Percentiles rank a stretch among this genome's conserved stretches.
phyloP scores from a whole-genome alignment of 2,888 invertebrate genomes.

The Chrysomela aeneicollis region DNA sequence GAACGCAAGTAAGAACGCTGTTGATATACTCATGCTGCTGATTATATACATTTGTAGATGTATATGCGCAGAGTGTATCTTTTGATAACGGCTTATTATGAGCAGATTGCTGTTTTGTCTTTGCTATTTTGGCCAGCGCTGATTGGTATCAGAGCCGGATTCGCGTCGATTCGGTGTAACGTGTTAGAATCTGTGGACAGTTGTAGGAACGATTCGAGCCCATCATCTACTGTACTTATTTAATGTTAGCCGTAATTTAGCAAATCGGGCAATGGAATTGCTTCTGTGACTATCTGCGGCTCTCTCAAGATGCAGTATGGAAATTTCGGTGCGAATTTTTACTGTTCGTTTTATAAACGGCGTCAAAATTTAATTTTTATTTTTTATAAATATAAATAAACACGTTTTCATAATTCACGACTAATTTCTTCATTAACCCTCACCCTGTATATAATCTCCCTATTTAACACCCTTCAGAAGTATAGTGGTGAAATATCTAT shows the following conservation, averaged over 20 bases:
- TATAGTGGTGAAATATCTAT: neutral
- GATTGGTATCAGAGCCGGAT: neutral
- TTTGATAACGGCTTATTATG: neutral
- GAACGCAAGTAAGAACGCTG: too few relatives aligned
- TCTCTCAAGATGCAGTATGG: slow-evolving; percentile 35
- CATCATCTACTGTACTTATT: slow-evolving; percentile 5
- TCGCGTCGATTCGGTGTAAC: neutral
- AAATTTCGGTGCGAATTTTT: slow-evolving; percentile 36
- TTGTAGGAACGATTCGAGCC: neutral
- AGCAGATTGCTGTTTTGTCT: neutral
- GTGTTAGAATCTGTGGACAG: neutral
- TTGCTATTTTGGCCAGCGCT: neutral
- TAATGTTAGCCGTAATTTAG: slow-evolving; percentile 3
- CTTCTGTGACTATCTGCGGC: slow-evolving; percentile 46
- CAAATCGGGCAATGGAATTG: slow-evolving; percentile 29
- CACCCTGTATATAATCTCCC: neutral
- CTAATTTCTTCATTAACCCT: slow-evolving; percentile 24
- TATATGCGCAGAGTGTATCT: too few relatives aligned
- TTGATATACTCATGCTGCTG: too few relatives aligned
- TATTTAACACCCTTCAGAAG: neutral
- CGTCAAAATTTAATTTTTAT: slow-evolving; percentile 48
- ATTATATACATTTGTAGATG: too few relatives aligned
- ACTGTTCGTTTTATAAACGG: slow-evolving; percentile 43
- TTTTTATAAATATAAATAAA: slow-evolving; percentile 39
- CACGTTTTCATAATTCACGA: slow-evolving; percentile 25